Evolutionary conservation across 2,888 invertebrate species (phyloP).

Genomic region (Eristalinus sepulchralis): DNA sequence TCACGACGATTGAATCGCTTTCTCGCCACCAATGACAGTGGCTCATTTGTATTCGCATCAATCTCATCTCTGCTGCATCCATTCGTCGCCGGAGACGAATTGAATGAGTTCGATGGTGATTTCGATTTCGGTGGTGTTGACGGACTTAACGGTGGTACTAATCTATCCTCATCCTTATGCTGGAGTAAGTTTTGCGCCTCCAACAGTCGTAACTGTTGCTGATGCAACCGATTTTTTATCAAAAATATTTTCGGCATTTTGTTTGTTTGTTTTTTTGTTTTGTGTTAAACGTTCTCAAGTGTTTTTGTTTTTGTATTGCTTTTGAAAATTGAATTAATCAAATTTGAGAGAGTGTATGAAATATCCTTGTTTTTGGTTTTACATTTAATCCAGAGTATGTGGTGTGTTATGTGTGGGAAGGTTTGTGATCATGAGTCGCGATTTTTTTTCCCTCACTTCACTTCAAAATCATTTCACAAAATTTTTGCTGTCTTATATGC

Average conservation of each 20-base stretch:
- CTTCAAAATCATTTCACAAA: slow-evolving; percentile 48
- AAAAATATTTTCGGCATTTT: slow-evolving; percentile 95
- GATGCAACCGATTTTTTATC: slow-evolving; percentile 94
- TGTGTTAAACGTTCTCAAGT: slow-evolving; percentile 1
- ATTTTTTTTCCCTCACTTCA: slow-evolving; percentile 55
- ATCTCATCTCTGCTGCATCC: slow-evolving; percentile 47
- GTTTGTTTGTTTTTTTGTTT: slow-evolving; percentile 45
- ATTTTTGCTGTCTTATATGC: slow-evolving; percentile 43
- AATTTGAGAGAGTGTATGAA: not conserved
- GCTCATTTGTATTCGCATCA: slow-evolving; percentile 79
- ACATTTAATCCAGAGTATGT: slow-evolving; percentile 77
- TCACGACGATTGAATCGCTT: slow-evolving; percentile 80
- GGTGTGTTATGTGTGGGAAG: slow-evolving; percentile 64
- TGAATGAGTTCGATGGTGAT: slow-evolving; percentile 51
- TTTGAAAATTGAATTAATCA: slow-evolving; percentile 20
- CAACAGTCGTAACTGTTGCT: slow-evolving; percentile 92
- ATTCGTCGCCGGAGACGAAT: slow-evolving; percentile 39
- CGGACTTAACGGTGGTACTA: slow-evolving; percentile 84
- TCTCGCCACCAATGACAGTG: slow-evolving; percentile 84
- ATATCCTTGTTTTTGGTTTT: slow-evolving; percentile 19
- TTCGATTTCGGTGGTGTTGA: slow-evolving; percentile 77
- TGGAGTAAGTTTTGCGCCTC: slow-evolving; percentile 92
- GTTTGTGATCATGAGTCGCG: not conserved
- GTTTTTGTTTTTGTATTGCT: not conserved
- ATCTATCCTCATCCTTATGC: slow-evolving; percentile 84